Percentiles rank a stretch among this genome's conserved stretches.
phyloP scores from a whole-genome alignment of 2,797 vertebrate genomes.

The Paguma larvata region DNA sequence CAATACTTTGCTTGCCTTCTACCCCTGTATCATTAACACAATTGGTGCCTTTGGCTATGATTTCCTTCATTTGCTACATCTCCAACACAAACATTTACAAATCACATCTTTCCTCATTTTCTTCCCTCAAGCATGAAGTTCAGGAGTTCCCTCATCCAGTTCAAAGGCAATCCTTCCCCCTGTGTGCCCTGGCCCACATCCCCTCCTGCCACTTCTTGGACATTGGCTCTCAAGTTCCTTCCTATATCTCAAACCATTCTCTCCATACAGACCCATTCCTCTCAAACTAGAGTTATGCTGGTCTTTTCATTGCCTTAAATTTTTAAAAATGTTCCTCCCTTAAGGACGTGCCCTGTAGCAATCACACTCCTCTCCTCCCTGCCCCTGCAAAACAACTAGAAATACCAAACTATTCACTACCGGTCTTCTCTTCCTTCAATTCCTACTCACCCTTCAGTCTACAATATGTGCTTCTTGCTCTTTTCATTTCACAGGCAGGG shows the following conservation, averaged over 20 bases:
- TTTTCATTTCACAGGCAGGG: background rate
- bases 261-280: background rate
- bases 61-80: background rate
- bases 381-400: background rate
- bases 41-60: background rate
- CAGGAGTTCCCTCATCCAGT: background rate
- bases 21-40: background rate
- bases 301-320: background rate
- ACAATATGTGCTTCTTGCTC: background rate
- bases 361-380: background rate
- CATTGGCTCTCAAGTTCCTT: background rate
- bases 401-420: background rate
- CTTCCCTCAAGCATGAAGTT: background rate
- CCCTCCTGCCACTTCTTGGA: background rate
- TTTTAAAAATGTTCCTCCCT: background rate
- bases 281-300: background rate
- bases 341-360: background rate
- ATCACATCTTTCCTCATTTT: background rate
- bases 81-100: constrained; percentile 1
- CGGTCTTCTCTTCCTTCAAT: background rate
- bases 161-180: background rate
- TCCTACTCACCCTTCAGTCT: background rate
- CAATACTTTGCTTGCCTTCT: background rate
- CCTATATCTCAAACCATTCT: background rate
- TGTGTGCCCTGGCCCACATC: background rate